Evolutionary conservation across 2,797 vertebrate genomes (phyloP).

Genomic region (Microctenopoma lineatum): DNA sequence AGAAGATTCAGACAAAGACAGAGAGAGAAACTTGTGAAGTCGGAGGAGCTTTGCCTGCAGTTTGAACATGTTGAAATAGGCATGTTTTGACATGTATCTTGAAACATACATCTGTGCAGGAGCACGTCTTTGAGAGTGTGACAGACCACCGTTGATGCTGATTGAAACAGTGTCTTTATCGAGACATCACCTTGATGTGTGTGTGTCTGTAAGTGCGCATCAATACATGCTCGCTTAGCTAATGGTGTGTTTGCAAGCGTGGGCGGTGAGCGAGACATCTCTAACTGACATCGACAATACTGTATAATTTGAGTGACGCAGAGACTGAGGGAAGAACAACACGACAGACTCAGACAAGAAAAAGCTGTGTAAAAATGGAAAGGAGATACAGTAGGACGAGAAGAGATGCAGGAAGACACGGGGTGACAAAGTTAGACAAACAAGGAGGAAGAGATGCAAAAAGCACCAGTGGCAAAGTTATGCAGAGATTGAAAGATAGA

Average conservation of each 20-base stretch:
- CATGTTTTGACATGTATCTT: slow-evolving; percentile 40
- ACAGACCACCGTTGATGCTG: slow-evolving; percentile 40
- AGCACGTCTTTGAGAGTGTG: slow-evolving; percentile 20
- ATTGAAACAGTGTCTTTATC: slow-evolving; percentile 28
- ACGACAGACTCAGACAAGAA: slow-evolving; percentile 26
- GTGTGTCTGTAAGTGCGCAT: neutral
- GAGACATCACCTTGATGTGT: slow-evolving; percentile 36
- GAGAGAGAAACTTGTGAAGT: slow-evolving; percentile 41
- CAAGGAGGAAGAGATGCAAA: slow-evolving; percentile 19
- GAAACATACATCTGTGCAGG: neutral
- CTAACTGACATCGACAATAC: slow-evolving; percentile 50
- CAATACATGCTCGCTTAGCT: slow-evolving; percentile 15
- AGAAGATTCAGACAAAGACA: slow-evolving; percentile 38
- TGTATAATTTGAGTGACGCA: slow-evolving; percentile 49
- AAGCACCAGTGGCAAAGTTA: slow-evolving; percentile 41
- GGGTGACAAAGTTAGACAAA: slow-evolving; percentile 37
- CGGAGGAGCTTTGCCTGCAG: slow-evolving; percentile 27
- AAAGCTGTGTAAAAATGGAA: slow-evolving; percentile 6
- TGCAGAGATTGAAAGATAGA: slow-evolving; percentile 50
- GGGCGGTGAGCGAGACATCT: slow-evolving; percentile 37
- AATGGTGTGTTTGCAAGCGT: slow-evolving; percentile 42
- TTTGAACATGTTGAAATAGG: slow-evolving; percentile 22
- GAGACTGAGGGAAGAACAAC: slow-evolving; percentile 26
- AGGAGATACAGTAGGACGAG: slow-evolving; percentile 32
- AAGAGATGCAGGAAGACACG: slow-evolving; percentile 30